These are phyloP conservation scores for Rhinogobio ventralis DNA, from an alignment of 2,797 vertebrate species.

Conservation along the genomic window DNA sequence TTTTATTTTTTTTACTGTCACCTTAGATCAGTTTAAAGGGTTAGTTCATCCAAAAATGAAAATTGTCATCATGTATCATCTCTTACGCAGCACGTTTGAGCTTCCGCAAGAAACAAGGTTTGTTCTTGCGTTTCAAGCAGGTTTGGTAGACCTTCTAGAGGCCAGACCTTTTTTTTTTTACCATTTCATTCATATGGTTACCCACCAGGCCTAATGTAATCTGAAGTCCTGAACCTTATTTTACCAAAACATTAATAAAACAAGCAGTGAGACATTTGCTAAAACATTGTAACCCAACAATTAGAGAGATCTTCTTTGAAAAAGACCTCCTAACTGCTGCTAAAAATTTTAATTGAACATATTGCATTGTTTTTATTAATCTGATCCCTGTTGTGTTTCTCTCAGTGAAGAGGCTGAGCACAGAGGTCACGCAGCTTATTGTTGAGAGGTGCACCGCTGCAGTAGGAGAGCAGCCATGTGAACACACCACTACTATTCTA, in stretches of 20 bases:
- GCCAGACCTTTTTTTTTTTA: too few relatives aligned
- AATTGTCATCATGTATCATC: too few relatives aligned
- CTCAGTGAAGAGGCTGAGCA: conserved; percentile 89
- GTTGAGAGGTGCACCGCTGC: conserved; percentile 85
- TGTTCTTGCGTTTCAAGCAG: too few relatives aligned
- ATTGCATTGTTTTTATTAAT: conserved; percentile 4
- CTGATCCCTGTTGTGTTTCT: conserved; percentile 52
- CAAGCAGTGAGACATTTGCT: not conserved
- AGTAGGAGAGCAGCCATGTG: conserved; percentile 76
- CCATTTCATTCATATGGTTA: not conserved
- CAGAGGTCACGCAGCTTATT: conserved; percentile 86
- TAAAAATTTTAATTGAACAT: not conserved
- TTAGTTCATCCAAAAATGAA: too few relatives aligned
- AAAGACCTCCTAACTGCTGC: not conserved
- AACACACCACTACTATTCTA: conserved; percentile 72
- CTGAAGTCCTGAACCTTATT: not conserved
- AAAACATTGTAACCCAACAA: not conserved
- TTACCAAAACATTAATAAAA: conserved; percentile 1
- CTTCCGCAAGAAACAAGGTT: too few relatives aligned
- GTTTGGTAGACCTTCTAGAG: too few relatives aligned
- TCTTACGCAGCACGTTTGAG: too few relatives aligned
- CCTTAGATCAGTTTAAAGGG: too few relatives aligned
- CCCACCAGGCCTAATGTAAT: not conserved
- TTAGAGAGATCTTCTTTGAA: conserved; percentile 12
- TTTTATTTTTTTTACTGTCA: too few relatives aligned